Percentiles rank a stretch among this genome's conserved stretches.
Conservation (phyloP, 2,888 invertebrate species). For the Poecilobothrus nobilitatus region DNA sequence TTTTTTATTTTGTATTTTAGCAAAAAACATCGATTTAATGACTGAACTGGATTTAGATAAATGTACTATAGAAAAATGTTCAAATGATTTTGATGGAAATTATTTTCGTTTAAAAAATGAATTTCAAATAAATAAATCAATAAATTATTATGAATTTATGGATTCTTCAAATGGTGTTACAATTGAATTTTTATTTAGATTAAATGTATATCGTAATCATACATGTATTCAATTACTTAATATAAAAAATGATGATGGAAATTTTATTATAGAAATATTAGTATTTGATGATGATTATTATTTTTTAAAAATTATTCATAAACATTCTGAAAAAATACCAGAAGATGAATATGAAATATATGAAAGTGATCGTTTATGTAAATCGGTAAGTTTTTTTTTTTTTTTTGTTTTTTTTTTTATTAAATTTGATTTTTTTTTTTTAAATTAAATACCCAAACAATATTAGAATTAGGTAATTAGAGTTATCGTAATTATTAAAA, state of each 20-base stretch:
- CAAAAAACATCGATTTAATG: neutral
- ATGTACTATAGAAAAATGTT: neutral
- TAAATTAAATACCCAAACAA: no score
- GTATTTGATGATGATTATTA: conserved; percentile 6
- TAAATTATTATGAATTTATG: neutral
- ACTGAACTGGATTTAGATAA: neutral
- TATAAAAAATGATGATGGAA: neutral
- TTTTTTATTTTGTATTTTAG: neutral
- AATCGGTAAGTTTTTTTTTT: neutral
- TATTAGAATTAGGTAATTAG: no score
- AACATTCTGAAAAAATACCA: neutral
- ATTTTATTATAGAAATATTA: neutral
- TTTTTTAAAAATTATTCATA: neutral
- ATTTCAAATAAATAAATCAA: neutral
- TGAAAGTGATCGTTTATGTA: conserved; percentile 1
- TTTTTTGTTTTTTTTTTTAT: neutral
- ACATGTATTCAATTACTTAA: neutral
- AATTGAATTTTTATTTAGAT: neutral
- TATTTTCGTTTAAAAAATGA: neutral
- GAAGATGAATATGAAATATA: conserved; percentile 1
- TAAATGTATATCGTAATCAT: neutral
- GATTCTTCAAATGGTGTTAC: neutral
- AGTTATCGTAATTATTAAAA: no score
- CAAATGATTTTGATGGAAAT: neutral
- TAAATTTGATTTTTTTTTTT: no score